A percentile compares a stretch with the other conserved stretches of the same genome.
Conservation (phyloP, 2,113 vertebrate genomes). For the Azemiops feae region DNA sequence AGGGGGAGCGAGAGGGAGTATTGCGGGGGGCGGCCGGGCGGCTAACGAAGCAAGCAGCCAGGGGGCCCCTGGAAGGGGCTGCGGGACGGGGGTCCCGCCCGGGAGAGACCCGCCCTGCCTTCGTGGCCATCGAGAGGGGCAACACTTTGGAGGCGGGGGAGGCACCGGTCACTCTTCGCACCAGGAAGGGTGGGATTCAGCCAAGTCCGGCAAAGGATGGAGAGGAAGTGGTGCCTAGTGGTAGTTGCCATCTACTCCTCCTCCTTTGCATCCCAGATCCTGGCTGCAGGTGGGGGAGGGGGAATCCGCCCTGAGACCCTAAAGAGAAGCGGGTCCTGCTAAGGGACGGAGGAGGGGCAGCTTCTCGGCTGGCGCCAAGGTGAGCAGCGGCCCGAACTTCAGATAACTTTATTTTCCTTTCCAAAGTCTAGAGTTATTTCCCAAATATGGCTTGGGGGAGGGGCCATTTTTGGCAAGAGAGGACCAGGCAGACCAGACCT, state of each 20-base stretch:
- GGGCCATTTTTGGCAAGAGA: background rate
- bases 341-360: background rate
- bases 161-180: background rate
- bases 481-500: background rate
- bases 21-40: conserved; percentile 1
- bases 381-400: background rate
- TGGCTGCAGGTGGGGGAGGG: background rate
- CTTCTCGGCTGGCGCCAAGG: background rate
- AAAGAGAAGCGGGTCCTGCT: background rate
- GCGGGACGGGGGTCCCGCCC: background rate
- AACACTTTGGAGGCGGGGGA: background rate
- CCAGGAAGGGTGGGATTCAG: background rate
- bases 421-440: background rate
- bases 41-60: background rate
- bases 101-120: background rate
- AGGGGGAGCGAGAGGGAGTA: conserved; percentile 10
- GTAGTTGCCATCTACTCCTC: background rate
- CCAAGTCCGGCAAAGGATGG: background rate
- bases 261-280: background rate
- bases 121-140: background rate
- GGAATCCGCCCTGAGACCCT: background rate
- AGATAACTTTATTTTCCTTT: background rate
- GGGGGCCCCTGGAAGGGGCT: background rate
- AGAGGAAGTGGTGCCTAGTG: background rate
- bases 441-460: background rate